These are phyloP conservation scores for Anagyrus pseudococci DNA, from an alignment of 2,888 invertebrate species.

Conservation along the genomic window DNA sequence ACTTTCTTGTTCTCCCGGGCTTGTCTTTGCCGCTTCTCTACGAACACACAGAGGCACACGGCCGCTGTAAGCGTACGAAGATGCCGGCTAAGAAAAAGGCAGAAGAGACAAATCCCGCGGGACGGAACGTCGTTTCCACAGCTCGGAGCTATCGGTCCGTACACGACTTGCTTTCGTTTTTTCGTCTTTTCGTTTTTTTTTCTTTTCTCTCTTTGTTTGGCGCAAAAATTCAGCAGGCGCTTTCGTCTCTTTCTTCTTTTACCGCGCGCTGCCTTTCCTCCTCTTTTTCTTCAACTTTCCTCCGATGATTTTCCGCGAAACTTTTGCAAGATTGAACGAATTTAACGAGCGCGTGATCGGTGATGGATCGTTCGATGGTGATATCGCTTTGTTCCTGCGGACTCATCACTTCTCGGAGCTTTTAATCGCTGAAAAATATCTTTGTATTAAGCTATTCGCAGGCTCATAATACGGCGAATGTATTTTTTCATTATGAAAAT, in stretches of 20 bases:
- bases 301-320: neutral
- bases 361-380: too few relatives aligned
- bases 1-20: neutral
- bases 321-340: neutral
- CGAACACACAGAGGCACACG: neutral
- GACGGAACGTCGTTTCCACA: constrained; percentile 48
- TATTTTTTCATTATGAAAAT: neutral
- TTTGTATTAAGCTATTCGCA: too few relatives aligned
- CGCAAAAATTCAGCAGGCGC: too few relatives aligned
- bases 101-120: constrained; percentile 41
- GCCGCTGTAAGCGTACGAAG: constrained; percentile 17
- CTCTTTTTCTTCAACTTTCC: neutral
- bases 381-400: too few relatives aligned
- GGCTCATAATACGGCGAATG: too few relatives aligned
- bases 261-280: neutral
- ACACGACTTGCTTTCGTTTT: constrained; percentile 40
- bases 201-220: neutral
- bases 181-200: neutral
- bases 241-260: too few relatives aligned
- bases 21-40: neutral
- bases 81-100: too few relatives aligned
- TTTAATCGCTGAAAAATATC: too few relatives aligned
- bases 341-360: neutral
- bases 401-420: too few relatives aligned
- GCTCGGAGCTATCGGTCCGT: constrained; percentile 44